phyloP scores from a whole-genome alignment of 23 tunicate species.

The Trididemnum clinides region DNA sequence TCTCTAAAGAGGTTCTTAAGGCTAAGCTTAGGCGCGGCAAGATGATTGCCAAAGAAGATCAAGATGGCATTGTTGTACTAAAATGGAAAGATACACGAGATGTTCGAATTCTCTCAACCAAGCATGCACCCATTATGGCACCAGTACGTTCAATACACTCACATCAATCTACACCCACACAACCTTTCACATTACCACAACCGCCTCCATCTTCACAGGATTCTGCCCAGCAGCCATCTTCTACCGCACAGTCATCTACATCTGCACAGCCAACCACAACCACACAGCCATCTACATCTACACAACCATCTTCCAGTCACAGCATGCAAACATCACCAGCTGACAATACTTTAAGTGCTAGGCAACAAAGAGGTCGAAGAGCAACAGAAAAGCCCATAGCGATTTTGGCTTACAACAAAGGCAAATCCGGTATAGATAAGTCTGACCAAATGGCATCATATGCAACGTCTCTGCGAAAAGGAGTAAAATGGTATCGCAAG shows the following conservation, averaged over 20 bases:
- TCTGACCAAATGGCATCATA: slow-evolving; percentile 37
- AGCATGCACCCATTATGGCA: slow-evolving; percentile 34
- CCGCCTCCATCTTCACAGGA: slow-evolving; percentile 7
- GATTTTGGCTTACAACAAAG: slow-evolving; percentile 26
- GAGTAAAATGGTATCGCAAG: slow-evolving; percentile 33
- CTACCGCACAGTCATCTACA: background rate
- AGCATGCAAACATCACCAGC: background rate
- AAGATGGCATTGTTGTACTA: slow-evolving; percentile 33
- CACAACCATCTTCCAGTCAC: slow-evolving; percentile 26
- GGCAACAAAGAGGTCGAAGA: slow-evolving; percentile 21
- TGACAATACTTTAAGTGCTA: slow-evolving; percentile 19
- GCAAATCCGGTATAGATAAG: slow-evolving; percentile 24
- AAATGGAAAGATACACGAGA: slow-evolving; percentile 26
- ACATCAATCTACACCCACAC: background rate
- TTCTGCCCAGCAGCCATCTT: too few relatives aligned
- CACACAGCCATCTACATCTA: background rate
- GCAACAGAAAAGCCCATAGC: slow-evolving; percentile 33
- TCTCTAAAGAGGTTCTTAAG: slow-evolving; percentile 17
- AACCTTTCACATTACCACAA: background rate
- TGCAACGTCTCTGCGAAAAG: slow-evolving; percentile 32
- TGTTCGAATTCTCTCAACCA: slow-evolving; percentile 30
- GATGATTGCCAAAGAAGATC: slow-evolving; percentile 21
- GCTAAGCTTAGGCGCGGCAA: slow-evolving; percentile 33
- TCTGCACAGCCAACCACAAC: slow-evolving; percentile 14
- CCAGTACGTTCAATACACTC: slow-evolving; percentile 29